These are phyloP conservation scores for Brachymystax lenok DNA, from an alignment of 2,797 vertebrate species.

Conservation along the genomic window DNA sequence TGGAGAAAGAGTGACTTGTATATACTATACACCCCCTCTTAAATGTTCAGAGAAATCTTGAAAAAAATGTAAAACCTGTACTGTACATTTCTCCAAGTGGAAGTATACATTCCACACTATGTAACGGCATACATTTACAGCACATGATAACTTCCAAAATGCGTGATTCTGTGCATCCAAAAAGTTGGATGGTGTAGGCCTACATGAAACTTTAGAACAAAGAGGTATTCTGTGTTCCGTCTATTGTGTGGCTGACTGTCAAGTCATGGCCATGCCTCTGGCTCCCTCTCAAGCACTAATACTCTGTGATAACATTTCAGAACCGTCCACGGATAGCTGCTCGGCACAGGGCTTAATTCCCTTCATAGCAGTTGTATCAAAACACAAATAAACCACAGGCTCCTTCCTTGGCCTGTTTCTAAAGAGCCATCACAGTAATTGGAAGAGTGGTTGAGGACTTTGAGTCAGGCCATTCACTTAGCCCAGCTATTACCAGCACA, in stretches of 20 bases:
- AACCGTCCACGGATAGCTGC: slow-evolving; percentile 40
- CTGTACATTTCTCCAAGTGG: not conserved
- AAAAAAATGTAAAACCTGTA: not conserved
- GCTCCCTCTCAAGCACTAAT: slow-evolving; percentile 48
- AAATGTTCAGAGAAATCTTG: not conserved
- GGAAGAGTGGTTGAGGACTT: slow-evolving; percentile 34
- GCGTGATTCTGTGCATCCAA: slow-evolving; percentile 13
- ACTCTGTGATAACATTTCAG: slow-evolving; percentile 51
- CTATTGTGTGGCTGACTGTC: slow-evolving; percentile 31
- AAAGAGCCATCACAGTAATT: slow-evolving; percentile 34
- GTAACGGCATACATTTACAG: not conserved
- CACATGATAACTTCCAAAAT: slow-evolving; percentile 31
- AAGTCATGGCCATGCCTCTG: slow-evolving; percentile 38
- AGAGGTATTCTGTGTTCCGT: slow-evolving; percentile 33
- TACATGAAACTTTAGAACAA: slow-evolving; percentile 17
- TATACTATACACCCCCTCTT: not conserved
- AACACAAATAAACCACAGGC: slow-evolving; percentile 53
- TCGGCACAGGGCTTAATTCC: slow-evolving; percentile 50
- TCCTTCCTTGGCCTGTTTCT: slow-evolving; percentile 49
- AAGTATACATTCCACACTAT: slow-evolving; percentile 2
- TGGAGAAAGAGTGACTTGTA: not conserved
- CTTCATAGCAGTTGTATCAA: slow-evolving; percentile 40
- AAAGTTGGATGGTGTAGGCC: slow-evolving; percentile 12
- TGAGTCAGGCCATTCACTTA: slow-evolving; percentile 28
- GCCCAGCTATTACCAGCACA: slow-evolving; percentile 19